A percentile compares a stretch with the other conserved stretches of the same genome.
Evolutionary conservation across 2,113 vertebrate genomes (phyloP).

Genomic region (Rhinolophus sinicus): DNA sequence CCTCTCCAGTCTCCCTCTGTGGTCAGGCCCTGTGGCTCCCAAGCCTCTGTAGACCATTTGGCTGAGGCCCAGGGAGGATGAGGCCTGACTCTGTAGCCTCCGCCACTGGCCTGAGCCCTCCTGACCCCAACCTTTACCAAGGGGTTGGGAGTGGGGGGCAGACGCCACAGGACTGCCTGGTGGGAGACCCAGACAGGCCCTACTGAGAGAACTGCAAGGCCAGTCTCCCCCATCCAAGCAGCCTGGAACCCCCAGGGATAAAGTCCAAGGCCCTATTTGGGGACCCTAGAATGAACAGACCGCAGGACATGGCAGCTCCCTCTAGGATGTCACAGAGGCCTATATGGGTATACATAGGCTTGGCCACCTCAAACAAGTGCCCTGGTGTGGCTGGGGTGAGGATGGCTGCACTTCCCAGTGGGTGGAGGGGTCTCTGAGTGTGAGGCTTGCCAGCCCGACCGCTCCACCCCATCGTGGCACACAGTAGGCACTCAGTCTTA

Average conservation of each 20-base stretch:
- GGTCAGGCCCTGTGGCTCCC: background rate
- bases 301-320: background rate
- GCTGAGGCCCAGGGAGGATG: background rate
- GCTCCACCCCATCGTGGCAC: background rate
- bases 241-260: background rate
- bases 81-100: background rate
- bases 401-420: fast-evolving
- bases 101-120: background rate
- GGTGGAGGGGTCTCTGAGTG: background rate
- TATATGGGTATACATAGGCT: background rate
- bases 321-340: background rate
- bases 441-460: background rate
- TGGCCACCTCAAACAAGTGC: background rate
- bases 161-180: background rate
- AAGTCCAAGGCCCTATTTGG: background rate
- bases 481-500: background rate
- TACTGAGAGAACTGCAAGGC: background rate
- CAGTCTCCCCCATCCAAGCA: background rate
- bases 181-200: background rate
- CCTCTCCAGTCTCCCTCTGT: background rate
- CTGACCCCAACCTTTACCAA: background rate
- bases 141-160: background rate
- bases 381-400: background rate
- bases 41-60: background rate
- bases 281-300: background rate